These are phyloP conservation scores for Phalera bucephala DNA, from an alignment of 2,888 invertebrate genomes.

Conservation along the genomic window DNA sequence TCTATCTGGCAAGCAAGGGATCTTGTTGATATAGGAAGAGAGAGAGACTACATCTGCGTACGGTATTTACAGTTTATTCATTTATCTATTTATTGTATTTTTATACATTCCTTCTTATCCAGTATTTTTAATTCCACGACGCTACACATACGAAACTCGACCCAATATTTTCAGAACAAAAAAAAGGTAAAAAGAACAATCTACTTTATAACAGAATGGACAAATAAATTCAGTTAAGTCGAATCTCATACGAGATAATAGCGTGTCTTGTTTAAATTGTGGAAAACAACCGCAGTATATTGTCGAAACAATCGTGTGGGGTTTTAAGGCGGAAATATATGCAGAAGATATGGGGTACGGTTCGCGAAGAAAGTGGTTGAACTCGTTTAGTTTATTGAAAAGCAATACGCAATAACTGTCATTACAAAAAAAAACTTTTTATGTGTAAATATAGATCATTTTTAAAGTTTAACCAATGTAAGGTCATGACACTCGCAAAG, in stretches of 20 bases:
- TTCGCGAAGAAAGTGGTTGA: background rate
- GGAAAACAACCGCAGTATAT: slow-evolving; percentile 52
- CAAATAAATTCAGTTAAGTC: slow-evolving; percentile 67
- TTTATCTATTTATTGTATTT: too few species aligned
- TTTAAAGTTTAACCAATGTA: too few species aligned
- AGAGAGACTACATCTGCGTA: too few species aligned
- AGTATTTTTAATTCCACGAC: slow-evolving; percentile 25
- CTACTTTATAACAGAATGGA: slow-evolving; percentile 69
- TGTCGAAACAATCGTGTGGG: slow-evolving; percentile 44
- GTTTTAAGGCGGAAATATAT: slow-evolving; percentile 6
- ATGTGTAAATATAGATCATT: too few species aligned
- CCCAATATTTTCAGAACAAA: slow-evolving; percentile 56
- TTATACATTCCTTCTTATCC: too few species aligned
- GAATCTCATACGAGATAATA: slow-evolving; percentile 57
- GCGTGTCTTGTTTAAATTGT: slow-evolving; percentile 53
- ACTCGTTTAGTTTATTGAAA: too few species aligned
- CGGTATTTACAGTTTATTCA: too few species aligned
- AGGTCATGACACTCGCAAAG: too few species aligned
- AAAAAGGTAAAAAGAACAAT: slow-evolving; percentile 45
- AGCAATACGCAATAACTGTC: too few species aligned
- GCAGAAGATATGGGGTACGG: background rate
- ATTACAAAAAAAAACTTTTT: too few species aligned
- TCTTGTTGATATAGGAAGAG: too few species aligned
- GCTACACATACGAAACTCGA: slow-evolving; percentile 62
- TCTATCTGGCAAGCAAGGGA: too few species aligned